Percentiles rank a stretch among this genome's conserved stretches.
These are phyloP conservation scores for Hyla sarda DNA, from an alignment of 2,113 vertebrate species.

Conservation along the genomic window DNA sequence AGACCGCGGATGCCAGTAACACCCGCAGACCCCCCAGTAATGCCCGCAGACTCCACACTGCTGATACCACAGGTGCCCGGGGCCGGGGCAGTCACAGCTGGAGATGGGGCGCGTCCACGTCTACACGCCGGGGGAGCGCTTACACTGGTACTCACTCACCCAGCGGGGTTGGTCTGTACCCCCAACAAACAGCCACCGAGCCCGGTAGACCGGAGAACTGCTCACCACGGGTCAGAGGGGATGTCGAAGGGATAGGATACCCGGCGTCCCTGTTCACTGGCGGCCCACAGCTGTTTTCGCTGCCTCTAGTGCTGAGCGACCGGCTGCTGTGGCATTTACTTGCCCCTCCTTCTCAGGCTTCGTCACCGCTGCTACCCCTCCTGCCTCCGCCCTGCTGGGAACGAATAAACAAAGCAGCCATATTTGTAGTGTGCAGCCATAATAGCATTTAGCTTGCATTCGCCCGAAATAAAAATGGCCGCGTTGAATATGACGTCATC, in stretches of 20 bases:
- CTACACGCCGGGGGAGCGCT: no score
- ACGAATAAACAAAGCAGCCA: neutral
- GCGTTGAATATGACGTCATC: neutral
- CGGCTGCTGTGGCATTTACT: slow-evolving; percentile 18
- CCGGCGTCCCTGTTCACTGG: neutral
- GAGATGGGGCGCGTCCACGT: neutral
- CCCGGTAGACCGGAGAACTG: neutral
- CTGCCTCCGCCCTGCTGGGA: neutral
- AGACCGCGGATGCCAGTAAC: no score
- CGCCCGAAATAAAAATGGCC: neutral
- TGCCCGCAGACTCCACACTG: no score
- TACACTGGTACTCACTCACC: no score
- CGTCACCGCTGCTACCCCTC: neutral
- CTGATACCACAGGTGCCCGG: no score
- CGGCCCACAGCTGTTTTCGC: neutral
- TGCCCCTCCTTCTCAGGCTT: neutral
- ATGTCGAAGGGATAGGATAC: neutral
- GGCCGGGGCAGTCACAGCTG: neutral
- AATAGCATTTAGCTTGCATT: fast-evolving
- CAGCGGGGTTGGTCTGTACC: neutral
- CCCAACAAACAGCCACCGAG: neutral
- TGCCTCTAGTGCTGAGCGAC: neutral
- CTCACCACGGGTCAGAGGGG: neutral
- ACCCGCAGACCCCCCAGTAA: no score
- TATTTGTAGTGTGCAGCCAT: neutral